Evolutionary conservation across 2,888 invertebrate genomes (phyloP).

Genomic region (Tipula lateralis): DNA sequence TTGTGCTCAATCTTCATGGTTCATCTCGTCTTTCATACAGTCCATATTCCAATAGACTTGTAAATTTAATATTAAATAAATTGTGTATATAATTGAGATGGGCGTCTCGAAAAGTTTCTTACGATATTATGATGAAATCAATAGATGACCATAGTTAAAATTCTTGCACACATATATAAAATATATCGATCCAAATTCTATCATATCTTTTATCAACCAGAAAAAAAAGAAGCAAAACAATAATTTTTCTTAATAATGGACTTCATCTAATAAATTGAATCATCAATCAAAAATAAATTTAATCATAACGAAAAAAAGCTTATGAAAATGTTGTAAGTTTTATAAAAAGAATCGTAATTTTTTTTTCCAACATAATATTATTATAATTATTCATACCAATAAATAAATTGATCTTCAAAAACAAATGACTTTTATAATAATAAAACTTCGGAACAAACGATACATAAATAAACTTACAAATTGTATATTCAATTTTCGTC

Average conservation of each 20-base stretch:
- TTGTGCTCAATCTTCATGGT: no score
- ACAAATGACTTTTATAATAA: neutral
- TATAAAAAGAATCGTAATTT: neutral
- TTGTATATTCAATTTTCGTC: neutral
- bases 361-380: neutral
- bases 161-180: no score
- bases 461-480: neutral
- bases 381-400: neutral
- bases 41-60: no score
- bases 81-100: no score
- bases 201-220: no score
- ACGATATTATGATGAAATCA: no score
- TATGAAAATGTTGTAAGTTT: neutral
- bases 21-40: no score
- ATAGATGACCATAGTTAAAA: no score
- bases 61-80: no score
- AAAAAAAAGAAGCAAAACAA: no score
- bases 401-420: neutral
- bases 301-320: neutral
- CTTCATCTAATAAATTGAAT: neutral
- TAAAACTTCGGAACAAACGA: neutral
- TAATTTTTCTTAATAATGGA: neutral
- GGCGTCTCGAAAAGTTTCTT: no score
- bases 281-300: neutral
- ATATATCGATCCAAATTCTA: no score